Percentiles rank a stretch among this genome's conserved stretches.
Conservation (phyloP, 2,113 vertebrate genomes). For the Chaenogobius annularis region DNA sequence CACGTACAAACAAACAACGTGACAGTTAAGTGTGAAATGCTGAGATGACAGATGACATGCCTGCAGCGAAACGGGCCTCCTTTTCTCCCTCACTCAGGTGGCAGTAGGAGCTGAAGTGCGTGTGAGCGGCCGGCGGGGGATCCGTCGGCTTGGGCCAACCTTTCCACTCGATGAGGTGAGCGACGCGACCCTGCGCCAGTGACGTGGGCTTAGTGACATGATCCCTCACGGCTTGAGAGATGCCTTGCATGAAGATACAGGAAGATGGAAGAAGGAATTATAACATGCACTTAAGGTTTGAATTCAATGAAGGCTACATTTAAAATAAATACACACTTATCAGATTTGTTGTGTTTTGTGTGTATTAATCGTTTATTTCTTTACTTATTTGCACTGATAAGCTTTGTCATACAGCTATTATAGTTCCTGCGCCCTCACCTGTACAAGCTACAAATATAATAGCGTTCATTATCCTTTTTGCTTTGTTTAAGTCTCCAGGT, state of each 20-base stretch:
- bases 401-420: too few species aligned
- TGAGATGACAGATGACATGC: slow-evolving; percentile 59
- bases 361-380: too few species aligned
- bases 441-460: too few species aligned
- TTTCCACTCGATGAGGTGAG: slow-evolving; percentile 98
- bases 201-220: slow-evolving; percentile 97
- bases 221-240: slow-evolving; percentile 96
- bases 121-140: slow-evolving; percentile 80
- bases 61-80: slow-evolving; percentile 94
- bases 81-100: slow-evolving; percentile 95
- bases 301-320: too few species aligned
- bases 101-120: slow-evolving; percentile 92
- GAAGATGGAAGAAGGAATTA: not conserved
- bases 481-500: too few species aligned
- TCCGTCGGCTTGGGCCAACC: slow-evolving; percentile 93
- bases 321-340: too few species aligned
- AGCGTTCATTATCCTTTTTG: too few species aligned
- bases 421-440: too few species aligned
- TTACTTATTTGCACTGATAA: too few species aligned
- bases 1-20: slow-evolving; percentile 9
- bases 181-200: slow-evolving; percentile 95
- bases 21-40: not conserved
- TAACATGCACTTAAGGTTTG: not conserved
- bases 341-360: too few species aligned
- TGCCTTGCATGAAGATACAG: slow-evolving; percentile 73